phyloP scores from a whole-genome alignment of 2,797 vertebrate genomes.

The Chloroceryle amazona region DNA sequence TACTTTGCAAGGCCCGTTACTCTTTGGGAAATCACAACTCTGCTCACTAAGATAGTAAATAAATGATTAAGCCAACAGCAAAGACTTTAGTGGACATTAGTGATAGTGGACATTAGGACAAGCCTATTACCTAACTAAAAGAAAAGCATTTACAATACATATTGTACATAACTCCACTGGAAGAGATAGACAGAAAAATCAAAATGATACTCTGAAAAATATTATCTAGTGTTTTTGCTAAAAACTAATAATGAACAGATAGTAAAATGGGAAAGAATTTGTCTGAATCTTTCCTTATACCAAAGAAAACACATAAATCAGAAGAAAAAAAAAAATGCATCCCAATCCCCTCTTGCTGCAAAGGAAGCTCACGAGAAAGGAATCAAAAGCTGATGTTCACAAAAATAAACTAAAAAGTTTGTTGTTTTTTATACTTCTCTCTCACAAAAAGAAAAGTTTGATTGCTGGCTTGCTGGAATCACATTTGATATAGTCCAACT shows the following conservation, averaged over 20 bases:
- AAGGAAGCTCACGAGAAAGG: not conserved
- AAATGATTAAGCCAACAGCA: not conserved
- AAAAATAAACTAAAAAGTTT: not conserved
- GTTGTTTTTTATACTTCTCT: not conserved
- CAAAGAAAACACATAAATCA: not conserved
- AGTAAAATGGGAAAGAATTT: not conserved
- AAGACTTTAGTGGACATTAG: not conserved
- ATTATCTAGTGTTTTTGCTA: not conserved
- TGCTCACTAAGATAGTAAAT: not conserved
- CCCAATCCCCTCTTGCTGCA: not conserved
- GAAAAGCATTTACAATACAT: not conserved
- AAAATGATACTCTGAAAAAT: not conserved
- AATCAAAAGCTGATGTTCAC: not conserved
- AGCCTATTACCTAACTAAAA: not conserved
- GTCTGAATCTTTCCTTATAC: not conserved
- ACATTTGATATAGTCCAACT: not conserved
- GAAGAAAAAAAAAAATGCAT: not conserved
- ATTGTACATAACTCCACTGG: not conserved
- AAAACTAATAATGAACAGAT: not conserved
- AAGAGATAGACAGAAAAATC: not conserved
- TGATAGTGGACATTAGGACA: not conserved
- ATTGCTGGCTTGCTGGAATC: not conserved
- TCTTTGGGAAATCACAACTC: not conserved
- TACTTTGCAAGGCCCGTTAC: not conserved
- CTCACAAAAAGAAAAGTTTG: not conserved